Evolutionary conservation across 2,113 vertebrate species (phyloP).

Genomic region (Carassius carassius): DNA sequence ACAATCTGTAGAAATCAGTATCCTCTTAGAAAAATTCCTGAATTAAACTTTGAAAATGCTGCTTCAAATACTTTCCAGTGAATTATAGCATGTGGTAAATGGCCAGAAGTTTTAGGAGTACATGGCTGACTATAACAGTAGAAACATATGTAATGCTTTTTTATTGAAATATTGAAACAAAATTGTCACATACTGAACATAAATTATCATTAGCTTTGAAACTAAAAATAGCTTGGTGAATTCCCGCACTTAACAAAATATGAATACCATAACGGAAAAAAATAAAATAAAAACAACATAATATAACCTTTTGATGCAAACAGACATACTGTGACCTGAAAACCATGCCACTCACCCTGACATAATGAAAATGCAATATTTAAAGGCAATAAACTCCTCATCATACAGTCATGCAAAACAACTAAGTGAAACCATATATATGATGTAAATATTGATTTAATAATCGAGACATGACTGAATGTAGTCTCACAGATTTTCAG

Average conservation of each 20-base stretch:
- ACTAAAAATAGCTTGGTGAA: slow-evolving; percentile 51
- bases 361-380: slow-evolving; percentile 40
- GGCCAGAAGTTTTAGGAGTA: slow-evolving; percentile 60
- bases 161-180: background rate
- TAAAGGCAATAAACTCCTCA: slow-evolving; percentile 42
- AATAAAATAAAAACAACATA: background rate
- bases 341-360: background rate
- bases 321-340: slow-evolving; percentile 19
- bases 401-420: slow-evolving; percentile 11
- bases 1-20: slow-evolving; percentile 60
- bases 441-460: slow-evolving; percentile 10
- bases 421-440: background rate
- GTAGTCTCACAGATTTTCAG: background rate
- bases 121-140: slow-evolving; percentile 57
- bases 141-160: slow-evolving; percentile 44
- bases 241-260: background rate
- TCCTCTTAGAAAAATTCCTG: slow-evolving; percentile 44
- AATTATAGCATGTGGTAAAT: slow-evolving; percentile 72
- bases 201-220: slow-evolving; percentile 53
- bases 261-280: slow-evolving; percentile 5
- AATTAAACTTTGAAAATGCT: slow-evolving; percentile 65
- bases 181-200: slow-evolving; percentile 25
- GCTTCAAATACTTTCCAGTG: slow-evolving; percentile 70
- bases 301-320: slow-evolving; percentile 9
- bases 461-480: background rate